A percentile compares a stretch with the other conserved stretches of the same genome.
Conservation (phyloP, 2,888 invertebrate genomes). For the Dolomedes plantarius region DNA sequence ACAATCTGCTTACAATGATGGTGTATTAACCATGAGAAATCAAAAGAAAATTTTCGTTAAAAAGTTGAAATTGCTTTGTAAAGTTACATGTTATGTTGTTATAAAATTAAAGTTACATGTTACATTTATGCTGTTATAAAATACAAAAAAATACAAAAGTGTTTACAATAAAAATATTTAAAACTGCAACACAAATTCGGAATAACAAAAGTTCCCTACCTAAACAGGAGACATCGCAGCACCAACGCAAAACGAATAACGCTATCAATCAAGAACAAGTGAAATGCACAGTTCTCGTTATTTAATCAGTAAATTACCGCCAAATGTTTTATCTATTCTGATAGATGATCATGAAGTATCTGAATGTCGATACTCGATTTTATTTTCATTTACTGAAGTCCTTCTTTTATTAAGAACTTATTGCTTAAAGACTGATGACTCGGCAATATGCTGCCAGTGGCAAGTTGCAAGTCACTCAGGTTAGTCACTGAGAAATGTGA, state of each 20-base stretch:
- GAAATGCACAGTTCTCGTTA: background rate
- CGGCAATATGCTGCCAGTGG: background rate
- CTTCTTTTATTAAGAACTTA: background rate
- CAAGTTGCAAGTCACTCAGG: too few species aligned
- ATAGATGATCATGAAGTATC: slow-evolving; percentile 14
- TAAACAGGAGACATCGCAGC: background rate
- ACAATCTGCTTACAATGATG: too few species aligned
- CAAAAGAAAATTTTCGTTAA: too few species aligned
- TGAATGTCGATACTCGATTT: slow-evolving; percentile 1
- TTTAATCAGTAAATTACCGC: slow-evolving; percentile 4
- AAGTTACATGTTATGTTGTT: too few species aligned
- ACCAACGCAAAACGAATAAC: slow-evolving; percentile 1
- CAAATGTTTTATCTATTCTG: slow-evolving; percentile 4
- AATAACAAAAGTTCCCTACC: background rate
- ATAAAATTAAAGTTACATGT: too few species aligned
- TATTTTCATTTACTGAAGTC: background rate
- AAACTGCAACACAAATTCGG: background rate
- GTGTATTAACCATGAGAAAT: too few species aligned
- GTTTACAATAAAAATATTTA: too few species aligned
- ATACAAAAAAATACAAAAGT: too few species aligned
- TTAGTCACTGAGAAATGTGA: too few species aligned
- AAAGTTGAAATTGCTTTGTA: too few species aligned
- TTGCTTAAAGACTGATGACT: background rate
- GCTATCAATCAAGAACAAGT: background rate
- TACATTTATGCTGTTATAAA: too few species aligned